Evolutionary conservation across 1,140 invertebrate genomes (phyloP).

Genomic region (Stegodyphus mimosarum): DNA sequence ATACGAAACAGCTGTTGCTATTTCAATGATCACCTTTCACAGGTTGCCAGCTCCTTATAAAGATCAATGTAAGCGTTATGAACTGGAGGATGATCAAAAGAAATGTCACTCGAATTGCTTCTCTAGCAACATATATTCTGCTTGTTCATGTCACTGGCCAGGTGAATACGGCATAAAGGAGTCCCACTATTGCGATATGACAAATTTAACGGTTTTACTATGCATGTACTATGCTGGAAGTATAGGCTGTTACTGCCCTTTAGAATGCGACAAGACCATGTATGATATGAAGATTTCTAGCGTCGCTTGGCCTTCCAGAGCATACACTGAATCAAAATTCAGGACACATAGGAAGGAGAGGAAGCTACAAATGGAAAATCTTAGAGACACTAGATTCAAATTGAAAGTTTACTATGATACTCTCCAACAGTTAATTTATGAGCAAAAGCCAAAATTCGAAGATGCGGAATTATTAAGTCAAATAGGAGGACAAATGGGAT

Average conservation of each 20-base stretch:
- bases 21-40: slow-evolving; percentile 41
- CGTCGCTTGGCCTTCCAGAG: not conserved
- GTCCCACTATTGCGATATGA: not conserved
- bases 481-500: slow-evolving; percentile 51
- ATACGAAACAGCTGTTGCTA: slow-evolving; percentile 65
- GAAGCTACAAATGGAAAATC: not conserved
- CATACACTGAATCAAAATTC: not conserved
- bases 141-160: not conserved
- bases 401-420: slow-evolving; percentile 33
- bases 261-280: not conserved
- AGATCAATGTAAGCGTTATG: slow-evolving; percentile 25
- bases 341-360: not conserved
- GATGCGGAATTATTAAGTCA: slow-evolving; percentile 43
- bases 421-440: slow-evolving; percentile 15
- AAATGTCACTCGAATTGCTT: slow-evolving; percentile 2
- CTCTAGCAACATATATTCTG: not conserved
- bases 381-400: not conserved
- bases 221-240: not conserved
- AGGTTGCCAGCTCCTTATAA: slow-evolving; percentile 39
- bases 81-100: not conserved
- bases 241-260: not conserved
- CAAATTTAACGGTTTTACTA: not conserved
- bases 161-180: not conserved
- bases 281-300: not conserved
- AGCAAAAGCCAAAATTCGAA: slow-evolving; percentile 49